Base-by-base conservation (phyloP, 2,888 invertebrate genomes). In the Pheosia gnoma region DNA sequence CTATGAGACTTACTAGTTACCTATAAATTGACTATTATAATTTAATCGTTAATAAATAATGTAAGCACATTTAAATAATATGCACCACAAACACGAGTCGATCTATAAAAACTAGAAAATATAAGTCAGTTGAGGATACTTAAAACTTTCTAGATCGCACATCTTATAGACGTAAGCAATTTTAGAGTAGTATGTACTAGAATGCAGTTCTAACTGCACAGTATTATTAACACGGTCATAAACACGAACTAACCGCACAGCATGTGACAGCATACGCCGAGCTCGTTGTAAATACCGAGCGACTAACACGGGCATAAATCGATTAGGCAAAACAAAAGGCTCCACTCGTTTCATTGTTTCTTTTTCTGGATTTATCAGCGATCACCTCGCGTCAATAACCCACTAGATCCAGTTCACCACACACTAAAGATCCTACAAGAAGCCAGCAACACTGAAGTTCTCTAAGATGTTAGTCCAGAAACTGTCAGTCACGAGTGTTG, bases 281-380 rank as follows among this genome's bases (percentile, higher is more conserved):
- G 52, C 37, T 5, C 11, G 55, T 54, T 64, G 72, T 75, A 77
- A 75, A 75, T 77, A 79, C 68, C 67, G 61, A 68, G 64, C 65
- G 70, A 67, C 67, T 67, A 70, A 76, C 70, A 68, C 68, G 70
- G 63, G 74, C 79, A 74, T 84, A 82, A 85, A 87, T 87, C 84
- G 85, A 86, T 87, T 84, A 86, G 74, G 63, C 63, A 58, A 74
- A 81, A 85, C 82, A 84, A 79, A 84, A 81, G 74, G 76, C 76
- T 70, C 74, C 72, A 73, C 65, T 76, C 74, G 80, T 81, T 82
- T 80, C 78, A 79, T 76, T 74, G 78, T 77, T 75, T 62, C 65
- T 62, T 64, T 71, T 74, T 66, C 68, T 72, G 61, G 68, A 62
- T 56, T 65, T 25, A 25, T 75, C 41, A 13, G 13, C 13, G 0